Conservation (phyloP, 1,140 invertebrate species). For the Caerostris darwini region DNA sequence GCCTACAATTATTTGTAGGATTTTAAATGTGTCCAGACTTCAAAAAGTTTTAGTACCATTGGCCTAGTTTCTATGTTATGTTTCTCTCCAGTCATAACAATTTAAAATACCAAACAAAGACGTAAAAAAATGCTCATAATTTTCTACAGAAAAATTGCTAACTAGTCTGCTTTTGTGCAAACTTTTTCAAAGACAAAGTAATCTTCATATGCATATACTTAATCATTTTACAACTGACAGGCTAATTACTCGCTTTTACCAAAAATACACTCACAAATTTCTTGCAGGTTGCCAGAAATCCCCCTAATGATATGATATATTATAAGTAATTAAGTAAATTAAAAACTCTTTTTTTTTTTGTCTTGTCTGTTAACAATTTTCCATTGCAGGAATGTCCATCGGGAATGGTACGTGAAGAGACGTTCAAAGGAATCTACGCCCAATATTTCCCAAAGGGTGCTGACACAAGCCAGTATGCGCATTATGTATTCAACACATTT, state of each 20-base stretch:
- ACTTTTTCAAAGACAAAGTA: too few species aligned
- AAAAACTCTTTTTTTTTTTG: neutral
- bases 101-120: too few species aligned
- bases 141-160: too few species aligned
- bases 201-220: too few species aligned
- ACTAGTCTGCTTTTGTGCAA: too few species aligned
- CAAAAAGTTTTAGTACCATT: too few species aligned
- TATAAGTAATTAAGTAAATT: neutral
- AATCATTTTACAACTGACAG: neutral
- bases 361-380: conserved; percentile 38
- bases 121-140: too few species aligned
- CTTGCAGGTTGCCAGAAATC: neutral
- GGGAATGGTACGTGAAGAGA: conserved; percentile 84
- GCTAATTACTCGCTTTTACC: neutral
- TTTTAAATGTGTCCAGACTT: too few species aligned
- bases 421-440: conserved; percentile 84
- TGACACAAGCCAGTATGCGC: conserved; percentile 80
- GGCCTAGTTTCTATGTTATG: too few species aligned
- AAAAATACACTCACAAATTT: neutral
- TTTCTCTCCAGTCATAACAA: too few species aligned
- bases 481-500: conserved; percentile 81
- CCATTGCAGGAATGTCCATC: conserved; percentile 84
- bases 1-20: too few species aligned
- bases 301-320: neutral
- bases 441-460: conserved; percentile 85